A percentile compares a stretch with the other conserved stretches of the same genome.
These are phyloP conservation scores for Danio choprae DNA, from an alignment of 2,797 vertebrate species.

Conservation along the genomic window DNA sequence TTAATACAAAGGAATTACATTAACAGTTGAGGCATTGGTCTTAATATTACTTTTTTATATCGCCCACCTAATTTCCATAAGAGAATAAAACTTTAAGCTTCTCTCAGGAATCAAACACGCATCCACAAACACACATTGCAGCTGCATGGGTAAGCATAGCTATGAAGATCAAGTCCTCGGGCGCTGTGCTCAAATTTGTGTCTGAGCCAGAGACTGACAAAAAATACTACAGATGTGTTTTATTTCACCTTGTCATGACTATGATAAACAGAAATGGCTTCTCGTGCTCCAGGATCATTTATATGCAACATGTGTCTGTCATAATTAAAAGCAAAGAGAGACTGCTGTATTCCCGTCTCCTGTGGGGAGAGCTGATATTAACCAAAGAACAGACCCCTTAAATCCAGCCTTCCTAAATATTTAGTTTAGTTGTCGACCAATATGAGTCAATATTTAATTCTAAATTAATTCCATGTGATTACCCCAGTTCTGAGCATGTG, in stretches of 20 bases:
- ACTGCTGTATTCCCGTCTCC: not conserved
- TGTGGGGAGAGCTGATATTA: not conserved
- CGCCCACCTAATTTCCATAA: not conserved
- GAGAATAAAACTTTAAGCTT: not conserved
- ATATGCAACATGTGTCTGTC: conserved; percentile 25
- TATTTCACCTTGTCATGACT: conserved; percentile 28
- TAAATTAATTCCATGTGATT: conserved; percentile 2
- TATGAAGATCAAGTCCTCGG: conserved; percentile 12
- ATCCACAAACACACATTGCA: not conserved
- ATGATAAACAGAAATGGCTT: conserved; percentile 20
- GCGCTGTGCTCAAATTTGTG: not conserved
- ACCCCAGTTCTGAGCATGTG: not conserved
- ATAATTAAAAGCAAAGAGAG: conserved; percentile 20
- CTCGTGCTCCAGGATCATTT: conserved; percentile 8
- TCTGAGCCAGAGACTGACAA: not conserved
- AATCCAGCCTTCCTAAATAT: conserved; percentile 3
- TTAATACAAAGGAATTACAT: not conserved
- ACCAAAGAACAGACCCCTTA: not conserved
- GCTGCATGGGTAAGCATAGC: conserved; percentile 3
- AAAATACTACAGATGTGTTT: conserved; percentile 1
- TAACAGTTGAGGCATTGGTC: not conserved
- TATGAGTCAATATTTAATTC: not conserved
- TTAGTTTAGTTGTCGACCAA: not conserved
- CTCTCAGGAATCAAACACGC: not conserved
- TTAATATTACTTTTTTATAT: not conserved